These are phyloP conservation scores for Tonatia bakeri DNA, from an alignment of 2,113 vertebrate species.

Conservation along the genomic window DNA sequence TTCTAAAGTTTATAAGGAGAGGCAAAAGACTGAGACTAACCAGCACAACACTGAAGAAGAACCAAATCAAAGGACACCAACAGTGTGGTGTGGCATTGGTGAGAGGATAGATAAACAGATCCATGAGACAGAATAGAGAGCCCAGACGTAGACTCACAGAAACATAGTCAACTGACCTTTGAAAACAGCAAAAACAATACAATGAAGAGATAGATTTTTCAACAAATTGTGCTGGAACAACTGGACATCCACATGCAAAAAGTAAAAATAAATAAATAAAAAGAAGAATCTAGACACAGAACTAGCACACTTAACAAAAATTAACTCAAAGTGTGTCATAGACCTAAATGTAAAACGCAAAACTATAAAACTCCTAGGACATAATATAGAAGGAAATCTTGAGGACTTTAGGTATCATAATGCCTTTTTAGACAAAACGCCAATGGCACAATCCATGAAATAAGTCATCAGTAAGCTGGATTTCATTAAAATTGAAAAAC, in stretches of 20 bases:
- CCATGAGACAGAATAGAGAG: background rate
- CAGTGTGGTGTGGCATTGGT: background rate
- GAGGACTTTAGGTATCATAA: background rate
- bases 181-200: background rate
- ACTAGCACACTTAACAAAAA: background rate
- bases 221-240: background rate
- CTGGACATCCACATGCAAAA: background rate
- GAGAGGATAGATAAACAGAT: background rate
- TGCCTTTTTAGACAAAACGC: background rate
- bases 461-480: background rate
- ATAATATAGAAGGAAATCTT: background rate
- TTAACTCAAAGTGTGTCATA: background rate
- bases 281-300: background rate
- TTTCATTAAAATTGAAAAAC: background rate
- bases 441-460: background rate
- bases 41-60: background rate
- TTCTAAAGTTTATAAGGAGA: background rate
- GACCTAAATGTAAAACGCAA: background rate
- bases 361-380: background rate
- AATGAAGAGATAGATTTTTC: background rate
- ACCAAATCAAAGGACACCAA: background rate
- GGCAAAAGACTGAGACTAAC: background rate
- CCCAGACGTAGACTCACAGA: background rate
- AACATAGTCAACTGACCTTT: background rate
- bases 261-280: background rate